phyloP scores from a whole-genome alignment of 1,140 invertebrate genomes.

The Chrysopa pallens region DNA sequence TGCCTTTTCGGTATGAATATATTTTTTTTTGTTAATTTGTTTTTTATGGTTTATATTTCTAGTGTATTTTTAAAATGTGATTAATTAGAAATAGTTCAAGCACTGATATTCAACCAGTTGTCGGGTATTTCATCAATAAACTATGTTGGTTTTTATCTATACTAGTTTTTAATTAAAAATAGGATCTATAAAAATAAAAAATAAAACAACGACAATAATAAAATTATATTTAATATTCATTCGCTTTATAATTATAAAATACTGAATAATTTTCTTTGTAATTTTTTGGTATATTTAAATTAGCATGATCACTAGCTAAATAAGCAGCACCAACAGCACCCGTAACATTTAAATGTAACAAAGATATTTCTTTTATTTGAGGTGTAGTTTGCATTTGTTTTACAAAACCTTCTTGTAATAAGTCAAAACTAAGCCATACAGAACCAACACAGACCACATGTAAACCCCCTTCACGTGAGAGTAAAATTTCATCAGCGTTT shows the following conservation, averaged over 20 bases:
- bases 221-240: too few relatives aligned
- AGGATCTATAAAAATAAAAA: too few relatives aligned
- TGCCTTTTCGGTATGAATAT: too few relatives aligned
- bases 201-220: too few relatives aligned
- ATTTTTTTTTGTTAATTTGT: too few relatives aligned
- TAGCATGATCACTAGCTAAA: slow-evolving; percentile 42
- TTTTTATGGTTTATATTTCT: too few relatives aligned
- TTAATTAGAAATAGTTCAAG: too few relatives aligned
- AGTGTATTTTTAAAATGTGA: too few relatives aligned
- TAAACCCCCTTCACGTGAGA: slow-evolving; percentile 38
- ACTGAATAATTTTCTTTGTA: slow-evolving; percentile 29
- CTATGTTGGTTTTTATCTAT: too few relatives aligned
- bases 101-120: too few relatives aligned
- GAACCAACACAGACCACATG: slow-evolving; percentile 86
- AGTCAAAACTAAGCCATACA: slow-evolving; percentile 85
- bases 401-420: slow-evolving; percentile 52
- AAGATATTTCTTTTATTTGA: slow-evolving; percentile 34
- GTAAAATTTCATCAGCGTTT: slow-evolving; percentile 41
- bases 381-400: slow-evolving; percentile 28
- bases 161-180: too few relatives aligned
- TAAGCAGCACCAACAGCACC: slow-evolving; percentile 59
- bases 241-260: slow-evolving; percentile 19
- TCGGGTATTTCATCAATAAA: too few relatives aligned
- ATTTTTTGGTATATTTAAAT: slow-evolving; percentile 23
- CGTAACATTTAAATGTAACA: slow-evolving; percentile 41